Evolutionary conservation across 2,113 vertebrate species (phyloP), one percentile per base, ranked within the genome.

Genomic region (Neoarius graeffei): DNA sequence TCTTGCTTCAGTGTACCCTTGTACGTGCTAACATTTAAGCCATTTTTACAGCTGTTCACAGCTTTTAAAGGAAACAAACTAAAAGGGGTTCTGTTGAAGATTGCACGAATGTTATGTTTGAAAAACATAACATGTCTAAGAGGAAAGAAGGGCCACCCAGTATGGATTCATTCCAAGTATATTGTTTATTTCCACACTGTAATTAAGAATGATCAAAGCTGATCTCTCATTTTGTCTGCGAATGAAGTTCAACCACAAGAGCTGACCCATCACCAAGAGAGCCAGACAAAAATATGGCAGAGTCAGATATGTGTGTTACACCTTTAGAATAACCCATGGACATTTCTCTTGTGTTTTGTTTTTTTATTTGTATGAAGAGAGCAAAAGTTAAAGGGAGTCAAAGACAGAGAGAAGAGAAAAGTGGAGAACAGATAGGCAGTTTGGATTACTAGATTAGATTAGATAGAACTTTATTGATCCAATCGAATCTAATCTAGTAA

Each of bases 91-190:
- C 4, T 50, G 4, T 50, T 76, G 23, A 19, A 82, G 30, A 82
- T 59, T 20, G 19, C 57, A 83, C 42, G 81, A n/a, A 79, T 50
- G 91, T 1, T 25, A 86, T 88, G 90, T 91, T 90, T 92, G 93
- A 92, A 89, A 76, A 30, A 83, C 86, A 87, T 85, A 87, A 89
- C 92, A 92, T 86, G 85, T 80, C 86, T 91, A 80, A 91, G n/a
- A 3, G 30, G 3, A 14, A 64, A 25, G 62, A 64, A 64, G 23
- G 60, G 67, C 89, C 88, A 89, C 90, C 92, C 80, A 86, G 88
- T 66, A 91, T 90, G 91, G 91, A 95, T 93, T 91, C 89, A 92
- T 89, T 93, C 91, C 88, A 77, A 89, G 89, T 87, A 71, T 57
- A 87, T 93, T 87, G 83, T 86, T 92, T 92, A 92, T 92, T 90